Evolutionary conservation across 92 coral and sea anemone genomes (phyloP).

Genomic region (Phenganax stokvisi): DNA sequence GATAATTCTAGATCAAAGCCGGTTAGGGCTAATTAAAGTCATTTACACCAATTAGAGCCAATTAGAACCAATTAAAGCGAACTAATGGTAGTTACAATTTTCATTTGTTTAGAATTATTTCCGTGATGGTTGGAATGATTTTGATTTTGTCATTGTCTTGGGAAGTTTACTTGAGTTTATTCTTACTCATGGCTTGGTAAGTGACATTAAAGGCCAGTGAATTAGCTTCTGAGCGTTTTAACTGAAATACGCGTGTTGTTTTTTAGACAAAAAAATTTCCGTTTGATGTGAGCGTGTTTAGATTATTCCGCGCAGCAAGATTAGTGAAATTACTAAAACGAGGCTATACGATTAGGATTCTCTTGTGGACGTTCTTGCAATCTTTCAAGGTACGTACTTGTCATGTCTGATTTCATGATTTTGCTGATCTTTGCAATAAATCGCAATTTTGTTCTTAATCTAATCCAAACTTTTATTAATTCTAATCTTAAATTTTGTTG

Average conservation of each 20-base stretch:
- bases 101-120: constrained; percentile 60
- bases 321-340: constrained; percentile 77
- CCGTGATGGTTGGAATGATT: constrained; percentile 73
- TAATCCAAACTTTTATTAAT: background rate
- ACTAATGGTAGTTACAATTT: background rate
- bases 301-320: constrained; percentile 94
- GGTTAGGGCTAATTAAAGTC: background rate
- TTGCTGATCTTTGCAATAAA: too few species aligned
- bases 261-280: constrained; percentile 44
- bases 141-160: constrained; percentile 71
- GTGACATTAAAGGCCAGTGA: background rate
- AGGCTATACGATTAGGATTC: constrained; percentile 90
- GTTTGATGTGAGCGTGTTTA: constrained; percentile 89
- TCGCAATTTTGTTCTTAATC: background rate
- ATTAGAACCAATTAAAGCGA: background rate
- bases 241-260: background rate
- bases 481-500: background rate
- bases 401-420: background rate
- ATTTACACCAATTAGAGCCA: background rate
- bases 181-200: constrained; percentile 44
- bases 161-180: constrained; percentile 68
- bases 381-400: constrained; percentile 68
- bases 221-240: too few species aligned
- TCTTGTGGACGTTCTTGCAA: constrained; percentile 93
- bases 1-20: too few species aligned